Conservation (phyloP, 1,140 invertebrate species). For the Papilio polyxenes region DNA sequence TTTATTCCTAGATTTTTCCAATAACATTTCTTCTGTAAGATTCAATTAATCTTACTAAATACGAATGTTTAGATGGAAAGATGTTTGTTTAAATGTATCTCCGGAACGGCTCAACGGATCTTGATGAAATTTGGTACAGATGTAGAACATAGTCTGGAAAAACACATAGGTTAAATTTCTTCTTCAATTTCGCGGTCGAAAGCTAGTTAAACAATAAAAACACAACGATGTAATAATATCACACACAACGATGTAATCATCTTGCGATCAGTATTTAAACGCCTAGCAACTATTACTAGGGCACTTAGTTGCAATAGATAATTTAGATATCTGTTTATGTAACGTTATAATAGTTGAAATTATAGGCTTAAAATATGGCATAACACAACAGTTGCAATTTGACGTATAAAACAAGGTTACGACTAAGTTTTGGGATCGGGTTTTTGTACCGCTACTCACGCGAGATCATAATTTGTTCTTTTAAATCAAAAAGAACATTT, state of each 20-base stretch:
- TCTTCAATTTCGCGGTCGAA: not conserved
- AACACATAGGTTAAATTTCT: no score
- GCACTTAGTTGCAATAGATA: not conserved
- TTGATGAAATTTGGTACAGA: no score
- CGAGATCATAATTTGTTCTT: not conserved
- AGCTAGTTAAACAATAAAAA: no score
- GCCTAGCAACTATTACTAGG: not conserved
- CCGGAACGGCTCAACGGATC: no score
- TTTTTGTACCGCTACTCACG: slow-evolving; percentile 7
- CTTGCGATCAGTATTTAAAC: not conserved
- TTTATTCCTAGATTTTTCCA: no score
- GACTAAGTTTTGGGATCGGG: not conserved
- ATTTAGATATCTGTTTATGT: slow-evolving; percentile 1
- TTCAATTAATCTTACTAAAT: no score
- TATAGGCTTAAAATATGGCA: not conserved
- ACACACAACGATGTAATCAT: no score
- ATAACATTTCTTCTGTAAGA: no score
- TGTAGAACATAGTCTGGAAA: no score
- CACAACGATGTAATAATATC: no score
- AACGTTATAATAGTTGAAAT: slow-evolving; percentile 13
- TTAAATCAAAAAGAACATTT: not conserved
- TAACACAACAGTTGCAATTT: slow-evolving; percentile 11
- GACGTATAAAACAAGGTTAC: not conserved
- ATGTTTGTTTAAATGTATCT: no score
- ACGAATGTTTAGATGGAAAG: no score